Base-by-base conservation (phyloP, 2,113 vertebrate species). In the Bostrychus sinensis region DNA sequence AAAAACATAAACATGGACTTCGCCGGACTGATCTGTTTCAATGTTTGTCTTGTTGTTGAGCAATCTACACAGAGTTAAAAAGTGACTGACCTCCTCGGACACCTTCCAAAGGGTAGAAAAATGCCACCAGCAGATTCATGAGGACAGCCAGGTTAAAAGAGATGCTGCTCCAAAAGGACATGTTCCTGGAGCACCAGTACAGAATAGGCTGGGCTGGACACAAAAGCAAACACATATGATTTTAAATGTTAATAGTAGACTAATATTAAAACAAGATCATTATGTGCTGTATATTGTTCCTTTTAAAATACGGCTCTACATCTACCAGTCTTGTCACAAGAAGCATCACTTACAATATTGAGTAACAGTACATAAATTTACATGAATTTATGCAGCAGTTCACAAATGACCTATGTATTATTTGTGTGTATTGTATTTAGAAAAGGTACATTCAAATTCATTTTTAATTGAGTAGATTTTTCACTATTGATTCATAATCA, bases 131-230 rank as follows among this genome's bases (percentile, higher is more conserved):
- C 78, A 99, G 91, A 83, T 99, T 99, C 96, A 99, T 98, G 55
- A 99, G 95, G 38, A 99, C 96, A 1, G 96, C 96, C 88, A 99
- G 91, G 91, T 99, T 99, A 65, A 98, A 99, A 34, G 97, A 99
- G 66, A 99, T 97, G 81, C 94, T 98, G 91, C 97, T 97, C 97
- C 96, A 99, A 89, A 99, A 95, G 10, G 97, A 97, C 96, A 99
- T 99, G 92, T 99, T 98, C 64, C 97, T 92, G 73, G 97, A 97
- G 63, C 96, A 99, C 97, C 96, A 99, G 86, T 98, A 98, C 0
- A 98, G 89, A 57, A 98, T 93, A 2, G 96, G 96, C 78, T 98
- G 96, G 83, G 96, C 96, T 98, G 90, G 46, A 16, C 62, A 38
- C 37, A 62, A 26, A 56, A 54, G 56, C 17, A 64, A 14, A 61